Conservation (phyloP, 2,113 vertebrate species). For the Etia nguti region DNA sequence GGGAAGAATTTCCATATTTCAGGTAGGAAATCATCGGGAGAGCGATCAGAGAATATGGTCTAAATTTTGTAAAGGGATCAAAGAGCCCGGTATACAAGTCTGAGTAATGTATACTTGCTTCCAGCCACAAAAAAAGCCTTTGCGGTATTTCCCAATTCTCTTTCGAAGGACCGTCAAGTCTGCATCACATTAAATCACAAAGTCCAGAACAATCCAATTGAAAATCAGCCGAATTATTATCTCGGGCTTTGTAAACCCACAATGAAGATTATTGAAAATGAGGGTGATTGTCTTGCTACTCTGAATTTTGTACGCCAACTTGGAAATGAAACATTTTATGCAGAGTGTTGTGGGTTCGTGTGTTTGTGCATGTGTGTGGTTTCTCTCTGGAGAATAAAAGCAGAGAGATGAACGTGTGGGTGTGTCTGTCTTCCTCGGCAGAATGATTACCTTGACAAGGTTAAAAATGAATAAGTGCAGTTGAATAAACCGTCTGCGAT, state of each 20-base stretch:
- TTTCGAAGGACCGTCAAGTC: conserved; percentile 11
- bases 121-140: neutral
- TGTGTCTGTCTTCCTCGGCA: conserved; percentile 2
- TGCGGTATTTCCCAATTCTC: neutral
- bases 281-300: neutral
- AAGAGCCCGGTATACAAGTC: neutral
- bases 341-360: neutral
- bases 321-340: neutral
- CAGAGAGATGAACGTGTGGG: neutral
- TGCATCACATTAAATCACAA: neutral
- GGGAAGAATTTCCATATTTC: neutral
- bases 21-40: neutral
- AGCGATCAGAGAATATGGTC: neutral
- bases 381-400: neutral
- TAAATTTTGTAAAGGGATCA: neutral
- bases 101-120: neutral
- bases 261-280: conserved; percentile 3
- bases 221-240: conserved; percentile 17
- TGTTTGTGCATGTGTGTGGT: neutral
- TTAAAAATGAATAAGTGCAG: conserved; percentile 22
- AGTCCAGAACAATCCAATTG: neutral
- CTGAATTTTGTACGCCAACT: neutral
- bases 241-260: neutral
- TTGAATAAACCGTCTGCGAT: neutral
- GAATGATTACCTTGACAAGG: conserved; percentile 30